These are phyloP conservation scores for Drosophila demipolita DNA, from an alignment of 2,888 invertebrate species.

Conservation along the genomic window DNA sequence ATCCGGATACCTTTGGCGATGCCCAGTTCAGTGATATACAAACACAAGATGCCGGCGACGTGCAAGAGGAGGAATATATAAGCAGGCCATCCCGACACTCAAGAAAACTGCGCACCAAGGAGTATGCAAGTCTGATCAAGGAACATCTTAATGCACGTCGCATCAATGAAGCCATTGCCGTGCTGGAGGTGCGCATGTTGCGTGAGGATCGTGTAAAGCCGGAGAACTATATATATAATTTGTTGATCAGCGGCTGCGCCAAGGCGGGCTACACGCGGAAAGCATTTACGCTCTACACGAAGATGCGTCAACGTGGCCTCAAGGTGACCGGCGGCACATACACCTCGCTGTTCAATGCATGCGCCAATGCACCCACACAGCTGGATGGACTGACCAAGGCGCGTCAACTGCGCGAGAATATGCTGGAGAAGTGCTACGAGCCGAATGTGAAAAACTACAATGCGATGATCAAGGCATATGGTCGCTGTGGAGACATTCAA, in stretches of 20 bases:
- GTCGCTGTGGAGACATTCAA: slow-evolving; percentile 91
- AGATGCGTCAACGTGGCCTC: slow-evolving; percentile 92
- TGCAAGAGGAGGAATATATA: slow-evolving; percentile 87
- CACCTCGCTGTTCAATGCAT: slow-evolving; percentile 95
- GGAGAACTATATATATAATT: slow-evolving; percentile 91
- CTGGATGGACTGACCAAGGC: slow-evolving; percentile 90
- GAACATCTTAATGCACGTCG: slow-evolving; percentile 88
- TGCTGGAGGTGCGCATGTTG: slow-evolving; percentile 91
- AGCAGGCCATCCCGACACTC: slow-evolving; percentile 86
- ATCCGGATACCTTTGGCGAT: slow-evolving; percentile 80
- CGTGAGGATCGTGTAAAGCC: slow-evolving; percentile 92
- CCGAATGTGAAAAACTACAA: slow-evolving; percentile 93
- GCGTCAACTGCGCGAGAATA: slow-evolving; percentile 87
- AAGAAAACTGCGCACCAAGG: slow-evolving; percentile 87
- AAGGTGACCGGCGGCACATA: slow-evolving; percentile 90
- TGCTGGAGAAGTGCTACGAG: slow-evolving; percentile 89
- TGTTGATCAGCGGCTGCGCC: slow-evolving; percentile 94
- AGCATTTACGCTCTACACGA: slow-evolving; percentile 92
- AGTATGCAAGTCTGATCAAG: slow-evolving; percentile 91
- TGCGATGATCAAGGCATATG: slow-evolving; percentile 96
- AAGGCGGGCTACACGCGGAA: slow-evolving; percentile 93
- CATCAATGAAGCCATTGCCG: slow-evolving; percentile 91
- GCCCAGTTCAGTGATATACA: slow-evolving; percentile 22
- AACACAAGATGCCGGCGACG: slow-evolving; percentile 86
- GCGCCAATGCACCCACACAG: slow-evolving; percentile 91